Evolutionary conservation across 1,140 invertebrate species (phyloP), one percentile per base, ranked within the genome.

Genomic region (Euglossa dilemma): DNA sequence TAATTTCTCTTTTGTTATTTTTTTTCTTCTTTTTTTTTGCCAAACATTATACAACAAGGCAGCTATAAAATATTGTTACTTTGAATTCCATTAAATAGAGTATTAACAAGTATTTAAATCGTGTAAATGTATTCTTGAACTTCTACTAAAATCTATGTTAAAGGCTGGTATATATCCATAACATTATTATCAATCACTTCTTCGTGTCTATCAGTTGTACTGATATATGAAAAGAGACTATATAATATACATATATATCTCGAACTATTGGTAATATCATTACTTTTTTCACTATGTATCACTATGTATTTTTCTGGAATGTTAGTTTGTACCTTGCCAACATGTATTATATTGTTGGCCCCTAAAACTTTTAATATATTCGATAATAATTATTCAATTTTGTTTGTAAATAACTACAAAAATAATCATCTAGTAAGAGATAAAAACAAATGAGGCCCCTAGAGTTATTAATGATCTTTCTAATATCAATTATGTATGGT

Each of bases 401-500:
- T 72, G 36, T 80, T 87, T 86, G 83, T 76, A 90, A 91, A 84
- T 83, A 90, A 89, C 84, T 90, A 88, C 85, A 90, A 90, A 90
- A 90, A 86, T 87, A 84, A 87, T 82, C 81, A 75, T 85, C 66
- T 86, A 81, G 84, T 80, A 82, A 70, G 47, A 85, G 54, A 82
- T 76, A 66, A 85, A 73, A 84, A 67, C 67, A 89, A 91, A 80
- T 76, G 52, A 90, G 83, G 72, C 84, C 78, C 25, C 74, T 83
- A 80, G 57, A 77, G 71, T 76, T 74, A 64, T 45, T 79, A 73
- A 63, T 77, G 59, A 63, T 81, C 74, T 85, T 52, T 86, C 82
- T 91, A 92, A 74, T 90, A 92, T 89, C 80, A 91, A 87, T 86
- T 81, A 69, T 91, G 83, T 67, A 91, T 87, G 73, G 78, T 83